Conservation (phyloP, 2,888 invertebrate genomes). For the Crepidodera aurea region DNA sequence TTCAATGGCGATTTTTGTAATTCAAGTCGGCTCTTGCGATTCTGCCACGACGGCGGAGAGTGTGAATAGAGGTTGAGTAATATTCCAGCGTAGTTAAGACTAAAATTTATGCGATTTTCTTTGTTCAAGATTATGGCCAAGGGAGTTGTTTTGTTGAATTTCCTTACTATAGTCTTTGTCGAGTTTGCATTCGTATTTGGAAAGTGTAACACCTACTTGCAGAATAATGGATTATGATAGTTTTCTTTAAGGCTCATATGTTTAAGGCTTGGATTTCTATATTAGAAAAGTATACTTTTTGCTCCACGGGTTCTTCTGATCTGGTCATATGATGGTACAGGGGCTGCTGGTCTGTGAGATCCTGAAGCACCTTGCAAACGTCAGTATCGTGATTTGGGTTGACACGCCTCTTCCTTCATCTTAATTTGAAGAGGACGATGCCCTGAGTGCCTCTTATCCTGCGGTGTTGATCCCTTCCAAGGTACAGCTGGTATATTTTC, state of each 20-base stretch:
- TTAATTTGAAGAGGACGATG: too few species aligned
- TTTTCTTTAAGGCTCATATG: not conserved
- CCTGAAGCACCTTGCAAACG: too few species aligned
- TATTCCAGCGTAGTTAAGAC: slow-evolving; percentile 18
- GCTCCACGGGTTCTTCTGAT: too few species aligned
- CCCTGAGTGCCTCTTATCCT: too few species aligned
- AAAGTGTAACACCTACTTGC: not conserved
- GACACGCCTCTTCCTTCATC: too few species aligned
- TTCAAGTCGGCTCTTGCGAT: not conserved
- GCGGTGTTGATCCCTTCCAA: too few species aligned
- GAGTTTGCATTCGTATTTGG: not conserved
- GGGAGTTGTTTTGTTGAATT: slow-evolving; percentile 5
- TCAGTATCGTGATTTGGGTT: too few species aligned
- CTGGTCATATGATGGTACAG: too few species aligned
- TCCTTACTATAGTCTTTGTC: not conserved
- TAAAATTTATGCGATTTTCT: slow-evolving; percentile 28
- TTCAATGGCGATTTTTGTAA: not conserved
- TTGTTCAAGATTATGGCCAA: slow-evolving; percentile 21
- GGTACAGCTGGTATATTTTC: too few species aligned
- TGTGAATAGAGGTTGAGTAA: slow-evolving; percentile 24
- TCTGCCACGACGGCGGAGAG: not conserved
- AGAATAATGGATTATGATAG: not conserved
- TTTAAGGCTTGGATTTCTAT: too few species aligned
- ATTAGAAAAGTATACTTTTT: too few species aligned
- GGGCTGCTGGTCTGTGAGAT: too few species aligned